phyloP scores from a whole-genome alignment of 1,140 invertebrate genomes.

The Drosophila pectinifera region DNA sequence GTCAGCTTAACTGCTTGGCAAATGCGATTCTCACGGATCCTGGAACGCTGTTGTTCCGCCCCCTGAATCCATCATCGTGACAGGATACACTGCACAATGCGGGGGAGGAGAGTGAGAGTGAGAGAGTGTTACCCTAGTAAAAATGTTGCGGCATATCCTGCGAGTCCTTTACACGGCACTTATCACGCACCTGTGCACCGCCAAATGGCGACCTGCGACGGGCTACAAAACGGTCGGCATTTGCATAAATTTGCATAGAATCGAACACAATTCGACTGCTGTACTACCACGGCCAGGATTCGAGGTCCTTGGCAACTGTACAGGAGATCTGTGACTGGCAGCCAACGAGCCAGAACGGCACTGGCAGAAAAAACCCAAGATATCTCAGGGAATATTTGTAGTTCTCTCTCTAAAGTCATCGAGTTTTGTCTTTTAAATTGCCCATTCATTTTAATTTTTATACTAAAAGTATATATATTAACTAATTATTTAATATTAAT shows the following conservation, averaged over 20 bases:
- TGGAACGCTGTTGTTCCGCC: slow-evolving; percentile 21
- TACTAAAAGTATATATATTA: no score
- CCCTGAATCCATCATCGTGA: slow-evolving; percentile 19
- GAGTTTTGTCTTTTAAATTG: neutral
- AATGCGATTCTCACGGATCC: slow-evolving; percentile 28
- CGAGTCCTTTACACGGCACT: slow-evolving; percentile 64
- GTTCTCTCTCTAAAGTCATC: neutral
- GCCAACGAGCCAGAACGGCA: slow-evolving; percentile 20
- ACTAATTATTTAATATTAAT: no score
- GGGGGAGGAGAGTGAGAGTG: neutral
- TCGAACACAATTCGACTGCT: slow-evolving; percentile 9
- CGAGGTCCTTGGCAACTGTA: slow-evolving; percentile 42
- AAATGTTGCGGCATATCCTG: slow-evolving; percentile 53
- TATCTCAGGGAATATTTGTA: neutral
- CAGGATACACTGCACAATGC: slow-evolving; percentile 14
- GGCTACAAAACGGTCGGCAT: slow-evolving; percentile 63
- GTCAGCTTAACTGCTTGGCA: neutral
- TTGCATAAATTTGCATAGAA: slow-evolving; percentile 75
- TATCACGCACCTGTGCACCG: slow-evolving; percentile 73
- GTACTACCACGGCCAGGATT: slow-evolving; percentile 29
- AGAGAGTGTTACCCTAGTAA: slow-evolving; percentile 18
- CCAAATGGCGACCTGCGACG: slow-evolving; percentile 28
- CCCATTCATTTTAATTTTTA: neutral
- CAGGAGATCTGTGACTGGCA: slow-evolving; percentile 1
- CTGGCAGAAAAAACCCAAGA: neutral